Evolutionary conservation across 1,140 invertebrate genomes (phyloP), one percentile per base, ranked within the genome.

Genomic region (Drosophila pandora): DNA sequence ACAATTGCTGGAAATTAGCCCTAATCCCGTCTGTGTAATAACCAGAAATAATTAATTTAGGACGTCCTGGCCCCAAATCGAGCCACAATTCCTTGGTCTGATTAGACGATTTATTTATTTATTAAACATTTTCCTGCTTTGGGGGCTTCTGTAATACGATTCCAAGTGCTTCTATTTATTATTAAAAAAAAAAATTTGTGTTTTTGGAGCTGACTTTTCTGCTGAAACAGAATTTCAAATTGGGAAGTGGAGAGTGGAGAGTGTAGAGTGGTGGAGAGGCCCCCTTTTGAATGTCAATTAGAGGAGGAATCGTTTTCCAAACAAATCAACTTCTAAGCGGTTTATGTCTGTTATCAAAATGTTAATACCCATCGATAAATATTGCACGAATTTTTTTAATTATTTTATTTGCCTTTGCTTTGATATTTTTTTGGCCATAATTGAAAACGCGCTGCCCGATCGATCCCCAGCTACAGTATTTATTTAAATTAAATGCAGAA

Each of bases 401-500:
- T 41, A 43, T 43, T 64, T 17, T 32, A 55, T 64, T 45, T 7
- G 12, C 17, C 25, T 37, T 64, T 22, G 22, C 28, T 28, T 52
- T 52, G 25, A 4, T 34, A 34, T 9, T 28, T 28, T 28, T 28
- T 28, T 71, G 39, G 34, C 53, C 41, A 74, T 74, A 74, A 65
- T 74, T 74, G 52, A 74, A 74, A 64, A 37, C 5, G 25, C 25
- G 25, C 25, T 52, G 17, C 17, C 17, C 17, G 17, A 64, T 64
- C 70, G 57, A 64, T 73, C 32, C 49, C 28, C 10, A 13, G 43
- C 12, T 2, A 8, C 25, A 37, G 5, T 75, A 74, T 74, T 74
- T 74, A 65, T 74, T 74, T 53, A 57, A 64, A 74, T 64, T 52
- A 74, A 74, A 73, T 43, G 34, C 52, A 50, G 32, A 25, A 55